These are phyloP conservation scores for Pterostichus niger DNA, from an alignment of 2,888 invertebrate genomes.

Conservation along the genomic window DNA sequence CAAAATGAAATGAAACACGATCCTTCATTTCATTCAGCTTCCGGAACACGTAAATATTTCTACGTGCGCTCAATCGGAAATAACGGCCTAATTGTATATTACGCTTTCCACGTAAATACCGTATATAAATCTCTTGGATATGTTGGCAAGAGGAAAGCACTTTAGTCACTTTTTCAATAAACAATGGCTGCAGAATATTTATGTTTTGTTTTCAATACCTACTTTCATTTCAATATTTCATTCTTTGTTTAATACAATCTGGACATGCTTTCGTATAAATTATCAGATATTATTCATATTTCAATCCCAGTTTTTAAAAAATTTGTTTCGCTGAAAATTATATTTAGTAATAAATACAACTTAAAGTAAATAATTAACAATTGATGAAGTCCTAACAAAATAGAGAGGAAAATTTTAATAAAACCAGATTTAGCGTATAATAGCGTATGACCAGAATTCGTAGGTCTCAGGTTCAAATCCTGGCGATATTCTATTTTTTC, in stretches of 20 bases:
- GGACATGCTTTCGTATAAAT: background rate
- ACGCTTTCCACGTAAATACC: slow-evolving; percentile 46
- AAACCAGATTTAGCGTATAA: too few relatives aligned
- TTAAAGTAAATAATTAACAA: too few relatives aligned
- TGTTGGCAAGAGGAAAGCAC: slow-evolving; percentile 40
- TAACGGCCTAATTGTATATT: slow-evolving; percentile 53
- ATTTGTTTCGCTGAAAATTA: too few relatives aligned
- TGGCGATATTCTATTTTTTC: too few relatives aligned
- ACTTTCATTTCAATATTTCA: slow-evolving; percentile 34
- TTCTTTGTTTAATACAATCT: slow-evolving; percentile 38
- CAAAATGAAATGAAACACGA: slow-evolving; percentile 57
- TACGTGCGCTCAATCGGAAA: slow-evolving; percentile 58
- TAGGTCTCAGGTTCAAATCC: too few relatives aligned
- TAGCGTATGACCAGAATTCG: too few relatives aligned
- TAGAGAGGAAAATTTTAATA: too few relatives aligned
- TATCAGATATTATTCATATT: too few relatives aligned
- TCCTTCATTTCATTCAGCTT: slow-evolving; percentile 49
- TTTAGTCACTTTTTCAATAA: slow-evolving; percentile 54
- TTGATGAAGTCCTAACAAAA: too few relatives aligned
- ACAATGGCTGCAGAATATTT: slow-evolving; percentile 36
- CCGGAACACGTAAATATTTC: slow-evolving; percentile 60
- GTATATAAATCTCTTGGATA: slow-evolving; percentile 35
- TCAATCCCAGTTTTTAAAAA: too few relatives aligned
- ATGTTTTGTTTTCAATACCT: slow-evolving; percentile 45
- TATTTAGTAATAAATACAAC: too few relatives aligned